Evolutionary conservation across 2,888 invertebrate genomes (phyloP).

Genomic region (Loripinus fragilis): DNA sequence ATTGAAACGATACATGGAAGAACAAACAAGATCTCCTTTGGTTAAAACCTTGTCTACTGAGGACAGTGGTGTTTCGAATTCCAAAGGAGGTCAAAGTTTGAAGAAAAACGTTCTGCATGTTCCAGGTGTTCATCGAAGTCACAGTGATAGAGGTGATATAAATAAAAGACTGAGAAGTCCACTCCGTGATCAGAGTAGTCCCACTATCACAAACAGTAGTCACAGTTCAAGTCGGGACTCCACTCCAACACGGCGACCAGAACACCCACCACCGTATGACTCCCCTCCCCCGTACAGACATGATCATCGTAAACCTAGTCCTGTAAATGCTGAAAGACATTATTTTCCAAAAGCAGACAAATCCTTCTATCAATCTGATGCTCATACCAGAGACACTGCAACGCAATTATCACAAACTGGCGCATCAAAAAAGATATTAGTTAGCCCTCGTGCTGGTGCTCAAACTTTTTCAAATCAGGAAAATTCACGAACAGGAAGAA

Average conservation of each 20-base stretch:
- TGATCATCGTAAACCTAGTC: conserved; percentile 60
- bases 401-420: background rate
- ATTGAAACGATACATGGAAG: conserved; percentile 63
- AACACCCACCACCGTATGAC: conserved; percentile 55
- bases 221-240: conserved; percentile 22
- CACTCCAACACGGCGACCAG: conserved; percentile 41
- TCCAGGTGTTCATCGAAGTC: conserved; percentile 54
- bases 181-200: conserved; percentile 21
- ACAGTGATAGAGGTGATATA: conserved; percentile 58
- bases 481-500: background rate
- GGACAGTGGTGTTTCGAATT: conserved; percentile 33
- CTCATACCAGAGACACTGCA: conserved; percentile 30
- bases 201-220: conserved; percentile 19
- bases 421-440: background rate
- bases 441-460: background rate
- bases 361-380: conserved; percentile 33
- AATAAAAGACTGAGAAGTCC: conserved; percentile 33
- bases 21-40: conserved; percentile 53
- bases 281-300: conserved; percentile 59
- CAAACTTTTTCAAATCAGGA: background rate
- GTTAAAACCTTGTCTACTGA: conserved; percentile 40
- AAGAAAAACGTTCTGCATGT: conserved; percentile 11
- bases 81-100: conserved; percentile 41
- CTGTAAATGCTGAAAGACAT: conserved; percentile 56
- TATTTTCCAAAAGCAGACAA: conserved; percentile 56